Evolutionary conservation across 1,140 invertebrate species (phyloP), one percentile per base, ranked within the genome.

Genomic region (Medauroidea extradentata): DNA sequence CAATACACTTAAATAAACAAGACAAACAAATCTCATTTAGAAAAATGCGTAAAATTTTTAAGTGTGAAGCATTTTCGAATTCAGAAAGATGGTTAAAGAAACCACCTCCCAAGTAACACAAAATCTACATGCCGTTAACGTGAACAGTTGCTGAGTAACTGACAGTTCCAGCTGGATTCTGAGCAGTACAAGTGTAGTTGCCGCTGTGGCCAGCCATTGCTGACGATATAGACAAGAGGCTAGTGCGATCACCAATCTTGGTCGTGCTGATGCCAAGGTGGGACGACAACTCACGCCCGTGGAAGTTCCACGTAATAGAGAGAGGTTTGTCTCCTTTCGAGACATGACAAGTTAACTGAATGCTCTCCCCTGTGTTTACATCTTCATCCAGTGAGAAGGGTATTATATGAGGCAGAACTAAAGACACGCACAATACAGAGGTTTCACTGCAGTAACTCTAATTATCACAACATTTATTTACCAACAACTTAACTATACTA

Each of bases 141-240:
- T 80, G 70, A 27, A 90, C 72, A 65, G 78, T 71, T 57, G 85
- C 82, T 5, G 81, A 78, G 63, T 83, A 85, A 65, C 81, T 81
- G 44, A 77, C 76, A 2, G 73, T 71, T 19, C 84, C 85, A 19
- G 86, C 87, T 42, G 76, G 71, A 71, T 90, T 90, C 62, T 73
- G 81, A 25, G 85, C 88, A 19, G 81, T 76, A 69, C 88, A 90
- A 29, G 83, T 85, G 67, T 89, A 90, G 72, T 86, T 85, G 55
- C 89, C 89, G 67, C 81, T 81, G 70, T 94, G 90, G 50, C 81
- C 78, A 42, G 85, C 86, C 54, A 82, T 80, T n/a, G 89, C 87
- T 60, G 84, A 84, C 67, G 89, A 85, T 65, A 93, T 90, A 56
- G 84, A 88, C 61, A 93, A 75, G 44, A 88, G 81, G 64, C 86